Base-by-base conservation (phyloP, 2,797 vertebrate species). In the Octomys mimax region DNA sequence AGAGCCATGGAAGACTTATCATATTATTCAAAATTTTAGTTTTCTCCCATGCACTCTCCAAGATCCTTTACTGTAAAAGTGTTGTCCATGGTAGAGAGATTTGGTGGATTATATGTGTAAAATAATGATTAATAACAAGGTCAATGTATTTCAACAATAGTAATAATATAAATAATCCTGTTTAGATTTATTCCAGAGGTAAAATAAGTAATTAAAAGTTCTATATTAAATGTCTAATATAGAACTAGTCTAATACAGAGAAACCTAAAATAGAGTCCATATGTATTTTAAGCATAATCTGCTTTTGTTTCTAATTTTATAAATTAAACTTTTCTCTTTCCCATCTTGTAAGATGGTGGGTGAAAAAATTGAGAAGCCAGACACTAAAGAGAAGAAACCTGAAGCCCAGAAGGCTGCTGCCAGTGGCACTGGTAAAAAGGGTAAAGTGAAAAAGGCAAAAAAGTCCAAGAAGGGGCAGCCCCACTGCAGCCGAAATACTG, bases 191-290 rank as follows among this genome's bases (percentile, higher is more conserved):
- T 82, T 79, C 94, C 81, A 86, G 36, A 78, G 26, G 7, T 59
- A 89, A 42, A 71, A 89, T 24, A 12, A 2, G 66, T 66, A 26
- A 59, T 92, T 86, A 87, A 49, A 92, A 87, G 61, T 81, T 92
- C 24, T 70, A 57, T 14, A 92, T 81, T 77, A 71, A 52, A 59
- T 68, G 14, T 54, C 26, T 46, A 28, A 85, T 81, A 66, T 16
- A 66, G n/a, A 78, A 68, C 31, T 33, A 66, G 28, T 42, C 13
- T 39, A 28, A 89, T 77, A 73, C 3, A 10, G 9, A 22, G 2
- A 39, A 57, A 86, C 94, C 85, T 78, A 54, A 89, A n/a, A 4
- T 62, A 62, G 10, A 36, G 19, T 36, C 7, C n/a, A 70, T 70
- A 70, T 70, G 19, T 70, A 36, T 70, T 36, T 39, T 39, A 71